Conservation (phyloP, 2,888 invertebrate genomes). For the Himalopsyche kuldschensis region DNA sequence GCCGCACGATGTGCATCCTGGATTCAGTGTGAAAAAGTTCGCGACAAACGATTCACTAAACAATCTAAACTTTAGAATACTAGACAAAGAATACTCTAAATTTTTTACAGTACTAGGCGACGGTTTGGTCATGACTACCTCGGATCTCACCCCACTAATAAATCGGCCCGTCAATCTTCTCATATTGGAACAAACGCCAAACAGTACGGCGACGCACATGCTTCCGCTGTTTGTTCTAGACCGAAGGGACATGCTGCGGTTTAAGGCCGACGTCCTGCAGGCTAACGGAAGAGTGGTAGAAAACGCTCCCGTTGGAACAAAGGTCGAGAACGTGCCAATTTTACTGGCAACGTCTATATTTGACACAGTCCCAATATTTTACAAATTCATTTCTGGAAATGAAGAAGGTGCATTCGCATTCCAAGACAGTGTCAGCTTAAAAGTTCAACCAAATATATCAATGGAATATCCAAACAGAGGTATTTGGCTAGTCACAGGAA, state of each 20-base stretch:
- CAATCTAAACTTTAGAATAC: slow-evolving; percentile 64
- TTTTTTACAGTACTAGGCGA: slow-evolving; percentile 86
- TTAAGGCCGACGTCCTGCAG: slow-evolving; percentile 65
- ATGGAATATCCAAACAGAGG: slow-evolving; percentile 64
- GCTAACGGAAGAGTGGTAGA: slow-evolving; percentile 74
- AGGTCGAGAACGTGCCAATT: slow-evolving; percentile 70
- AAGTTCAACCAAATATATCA: slow-evolving; percentile 54
- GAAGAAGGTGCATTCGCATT: slow-evolving; percentile 74
- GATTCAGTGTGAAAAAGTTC: slow-evolving; percentile 84
- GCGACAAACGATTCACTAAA: slow-evolving; percentile 59
- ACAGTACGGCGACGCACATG: slow-evolving; percentile 77
- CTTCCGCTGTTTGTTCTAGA: slow-evolving; percentile 82
- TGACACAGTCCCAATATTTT: slow-evolving; percentile 69
- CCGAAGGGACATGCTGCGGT: slow-evolving; percentile 78
- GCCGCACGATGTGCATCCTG: slow-evolving; percentile 88
- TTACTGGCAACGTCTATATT: slow-evolving; percentile 72
- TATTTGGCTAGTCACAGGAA: slow-evolving; percentile 74
- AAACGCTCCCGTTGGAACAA: slow-evolving; percentile 73
- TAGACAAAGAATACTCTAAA: slow-evolving; percentile 80
- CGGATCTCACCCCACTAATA: slow-evolving; percentile 78
- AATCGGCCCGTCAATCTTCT: slow-evolving; percentile 80
- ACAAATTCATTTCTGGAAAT: slow-evolving; percentile 78
- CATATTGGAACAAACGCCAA: slow-evolving; percentile 79
- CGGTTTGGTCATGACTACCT: slow-evolving; percentile 89
- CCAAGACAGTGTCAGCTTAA: slow-evolving; percentile 60